phyloP scores from a whole-genome alignment of 2,888 invertebrate species.

The Leptinotarsa rubiginosa region DNA sequence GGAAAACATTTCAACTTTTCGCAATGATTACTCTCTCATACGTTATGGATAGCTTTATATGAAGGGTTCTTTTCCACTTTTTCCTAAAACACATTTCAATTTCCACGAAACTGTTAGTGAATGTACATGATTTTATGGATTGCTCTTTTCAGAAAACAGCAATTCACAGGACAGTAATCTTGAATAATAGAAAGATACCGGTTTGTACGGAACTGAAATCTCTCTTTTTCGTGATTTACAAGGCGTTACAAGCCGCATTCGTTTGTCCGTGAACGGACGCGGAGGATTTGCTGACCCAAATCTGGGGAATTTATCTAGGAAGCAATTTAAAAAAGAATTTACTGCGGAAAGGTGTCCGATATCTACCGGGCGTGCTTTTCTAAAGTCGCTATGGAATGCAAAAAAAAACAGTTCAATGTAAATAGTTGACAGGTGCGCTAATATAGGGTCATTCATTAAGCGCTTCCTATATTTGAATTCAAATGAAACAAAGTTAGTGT shows the following conservation, averaged over 20 bases:
- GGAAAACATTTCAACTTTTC: not conserved
- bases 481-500: too few species aligned
- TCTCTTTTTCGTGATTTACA: conserved; percentile 40
- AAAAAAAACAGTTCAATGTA: too few species aligned
- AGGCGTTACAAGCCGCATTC: conserved; percentile 42
- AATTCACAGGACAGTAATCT: conserved; percentile 30
- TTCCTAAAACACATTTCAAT: not conserved
- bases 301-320: conserved; percentile 44
- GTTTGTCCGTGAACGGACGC: conserved; percentile 48
- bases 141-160: conserved; percentile 24
- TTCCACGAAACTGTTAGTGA: not conserved
- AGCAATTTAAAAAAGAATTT: conserved; percentile 37
- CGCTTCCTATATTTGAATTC: too few species aligned
- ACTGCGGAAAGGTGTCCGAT: conserved; percentile 16
- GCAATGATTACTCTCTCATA: not conserved
- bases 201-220: conserved; percentile 37
- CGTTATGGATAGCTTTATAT: too few species aligned
- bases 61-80: not conserved
- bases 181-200: conserved; percentile 39
- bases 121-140: conserved; percentile 5
- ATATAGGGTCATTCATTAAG: too few species aligned
- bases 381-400: too few species aligned
- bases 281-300: conserved; percentile 49
- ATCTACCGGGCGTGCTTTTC: conserved; percentile 20
- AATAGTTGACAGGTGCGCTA: too few species aligned